Conservation (phyloP, 1,140 invertebrate species). For the Condylostylus longicornis region DNA sequence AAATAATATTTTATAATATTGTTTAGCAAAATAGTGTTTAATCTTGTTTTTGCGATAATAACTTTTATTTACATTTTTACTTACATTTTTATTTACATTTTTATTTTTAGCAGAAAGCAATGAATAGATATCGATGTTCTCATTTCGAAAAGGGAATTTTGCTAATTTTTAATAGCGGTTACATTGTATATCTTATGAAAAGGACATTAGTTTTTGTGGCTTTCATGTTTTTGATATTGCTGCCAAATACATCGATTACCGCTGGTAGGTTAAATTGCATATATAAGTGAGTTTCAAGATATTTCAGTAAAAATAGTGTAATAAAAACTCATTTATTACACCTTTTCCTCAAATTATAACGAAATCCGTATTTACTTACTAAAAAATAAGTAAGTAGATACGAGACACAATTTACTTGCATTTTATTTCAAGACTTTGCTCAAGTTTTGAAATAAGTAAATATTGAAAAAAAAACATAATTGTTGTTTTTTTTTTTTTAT, state of each 20-base stretch:
- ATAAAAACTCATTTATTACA: no score
- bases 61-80: no score
- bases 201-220: neutral
- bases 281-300: neutral
- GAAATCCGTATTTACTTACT: no score
- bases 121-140: conserved; percentile 3
- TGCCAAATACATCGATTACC: neutral
- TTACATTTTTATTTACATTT: neutral
- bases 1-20: no score
- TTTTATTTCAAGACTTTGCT: no score
- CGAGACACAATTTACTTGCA: no score
- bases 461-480: neutral
- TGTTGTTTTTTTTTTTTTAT: neutral
- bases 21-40: no score
- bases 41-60: no score
- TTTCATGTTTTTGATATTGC: neutral
- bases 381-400: no score
- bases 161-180: neutral
- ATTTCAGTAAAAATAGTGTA: no score
- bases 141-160: conserved; percentile 2
- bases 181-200: neutral
- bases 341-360: no score
- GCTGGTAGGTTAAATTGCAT: conserved; percentile 20
- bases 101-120: conserved; percentile 1
- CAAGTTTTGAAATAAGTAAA: no score